phyloP scores from a whole-genome alignment of 2,113 vertebrate species.

The Donacobius atricapilla region DNA sequence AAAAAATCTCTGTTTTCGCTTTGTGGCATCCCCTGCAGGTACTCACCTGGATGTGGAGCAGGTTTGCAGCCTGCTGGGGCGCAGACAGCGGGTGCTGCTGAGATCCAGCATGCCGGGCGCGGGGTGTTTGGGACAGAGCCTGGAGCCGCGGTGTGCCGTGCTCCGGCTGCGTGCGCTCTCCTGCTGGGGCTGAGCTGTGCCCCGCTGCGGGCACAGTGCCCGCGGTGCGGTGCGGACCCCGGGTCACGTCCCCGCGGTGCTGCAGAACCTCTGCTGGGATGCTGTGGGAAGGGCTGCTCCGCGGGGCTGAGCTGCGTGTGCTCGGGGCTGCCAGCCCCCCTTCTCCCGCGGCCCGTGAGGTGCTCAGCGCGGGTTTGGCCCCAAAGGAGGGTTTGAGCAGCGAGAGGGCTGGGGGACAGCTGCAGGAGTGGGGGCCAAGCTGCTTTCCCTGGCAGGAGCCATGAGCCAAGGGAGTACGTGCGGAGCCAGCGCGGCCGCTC shows the following conservation, averaged over 20 bases:
- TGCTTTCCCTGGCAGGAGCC: neutral
- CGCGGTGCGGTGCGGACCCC: fast-evolving
- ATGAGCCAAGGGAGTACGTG: fast-evolving
- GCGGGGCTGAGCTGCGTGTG: fast-evolving
- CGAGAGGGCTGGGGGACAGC: neutral
- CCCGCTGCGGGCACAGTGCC: neutral
- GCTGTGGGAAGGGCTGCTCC: neutral
- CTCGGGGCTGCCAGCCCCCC: neutral
- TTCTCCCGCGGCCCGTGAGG: neutral
- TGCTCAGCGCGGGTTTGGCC: fast-evolving
- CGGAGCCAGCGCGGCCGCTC: neutral
- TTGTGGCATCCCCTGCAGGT: neutral
- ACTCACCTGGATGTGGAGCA: neutral
- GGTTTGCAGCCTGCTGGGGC: fast-evolving
- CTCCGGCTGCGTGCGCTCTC: fast-evolving
- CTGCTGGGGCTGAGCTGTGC: fast-evolving
- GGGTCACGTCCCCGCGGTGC: neutral
- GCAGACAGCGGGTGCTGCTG: fast-evolving
- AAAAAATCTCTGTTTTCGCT: neutral
- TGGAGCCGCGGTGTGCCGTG: fast-evolving
- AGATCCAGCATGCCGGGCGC: fast-evolving
- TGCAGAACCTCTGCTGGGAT: no score
- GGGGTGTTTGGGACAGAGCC: neutral
- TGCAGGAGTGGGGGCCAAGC: neutral
- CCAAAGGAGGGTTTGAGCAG: neutral